Conservation (phyloP, 2,797 vertebrate genomes). For the Pangasius sanitwongsei region DNA sequence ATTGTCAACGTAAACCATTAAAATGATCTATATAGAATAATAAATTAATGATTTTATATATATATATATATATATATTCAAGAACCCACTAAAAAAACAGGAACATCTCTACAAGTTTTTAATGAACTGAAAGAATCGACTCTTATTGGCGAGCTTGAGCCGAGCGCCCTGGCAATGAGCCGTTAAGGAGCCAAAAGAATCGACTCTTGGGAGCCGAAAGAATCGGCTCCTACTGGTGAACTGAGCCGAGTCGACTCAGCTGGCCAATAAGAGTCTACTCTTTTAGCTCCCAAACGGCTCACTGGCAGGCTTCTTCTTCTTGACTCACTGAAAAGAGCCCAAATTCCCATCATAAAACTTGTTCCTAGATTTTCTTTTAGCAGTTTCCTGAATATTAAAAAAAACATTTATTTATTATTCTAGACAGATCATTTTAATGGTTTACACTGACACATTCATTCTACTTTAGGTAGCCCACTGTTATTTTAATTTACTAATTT, state of each 20-base stretch:
- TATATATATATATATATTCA: too few species aligned
- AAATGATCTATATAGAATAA: neutral
- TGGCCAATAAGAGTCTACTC: neutral
- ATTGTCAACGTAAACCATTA: neutral
- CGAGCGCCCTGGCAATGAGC: neutral
- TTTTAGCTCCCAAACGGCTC: neutral
- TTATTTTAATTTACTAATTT: neutral
- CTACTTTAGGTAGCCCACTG: neutral
- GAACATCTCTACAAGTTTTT: neutral
- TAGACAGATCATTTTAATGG: neutral
- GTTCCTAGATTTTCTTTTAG: neutral
- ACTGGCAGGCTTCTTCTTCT: neutral
- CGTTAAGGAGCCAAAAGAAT: neutral
- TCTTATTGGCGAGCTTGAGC: neutral
- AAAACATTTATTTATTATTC: neutral
- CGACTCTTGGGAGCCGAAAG: neutral
- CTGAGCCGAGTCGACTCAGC: neutral
- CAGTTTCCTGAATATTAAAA: neutral
- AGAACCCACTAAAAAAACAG: neutral
- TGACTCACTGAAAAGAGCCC: neutral
- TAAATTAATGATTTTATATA: neutral
- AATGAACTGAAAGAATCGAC: neutral
- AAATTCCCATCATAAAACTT: neutral
- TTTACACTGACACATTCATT: neutral
- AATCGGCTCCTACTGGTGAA: neutral